These are phyloP conservation scores for Naso thynnoides DNA, from an alignment of 2,797 vertebrate genomes.

Conservation along the genomic window DNA sequence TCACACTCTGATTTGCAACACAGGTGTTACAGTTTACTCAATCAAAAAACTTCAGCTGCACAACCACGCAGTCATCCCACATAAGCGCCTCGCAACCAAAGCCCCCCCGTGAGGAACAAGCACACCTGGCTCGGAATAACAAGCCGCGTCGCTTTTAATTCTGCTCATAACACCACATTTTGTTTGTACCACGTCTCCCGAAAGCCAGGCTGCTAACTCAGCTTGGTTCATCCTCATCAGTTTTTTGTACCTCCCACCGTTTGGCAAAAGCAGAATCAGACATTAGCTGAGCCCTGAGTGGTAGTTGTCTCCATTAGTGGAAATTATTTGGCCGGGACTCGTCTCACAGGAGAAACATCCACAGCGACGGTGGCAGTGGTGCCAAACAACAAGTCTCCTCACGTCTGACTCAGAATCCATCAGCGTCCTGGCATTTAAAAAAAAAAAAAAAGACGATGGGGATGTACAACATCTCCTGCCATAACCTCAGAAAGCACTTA, in stretches of 20 bases:
- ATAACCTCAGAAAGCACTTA: slow-evolving; percentile 53
- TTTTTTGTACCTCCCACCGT: slow-evolving; percentile 46
- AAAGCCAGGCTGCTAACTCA: slow-evolving; percentile 48
- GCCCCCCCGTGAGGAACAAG: background rate
- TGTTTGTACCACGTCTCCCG: slow-evolving; percentile 12
- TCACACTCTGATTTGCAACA: too few species aligned
- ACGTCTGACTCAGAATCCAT: slow-evolving; percentile 53
- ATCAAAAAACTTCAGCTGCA: background rate
- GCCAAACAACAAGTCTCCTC: slow-evolving; percentile 49
- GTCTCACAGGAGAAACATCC: slow-evolving; percentile 49
- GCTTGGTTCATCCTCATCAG: slow-evolving; percentile 47
- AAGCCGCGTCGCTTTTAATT: slow-evolving; percentile 11
- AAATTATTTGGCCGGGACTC: slow-evolving; percentile 65
- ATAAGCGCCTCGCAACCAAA: background rate
- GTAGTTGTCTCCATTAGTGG: slow-evolving; percentile 73
- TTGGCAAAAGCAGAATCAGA: slow-evolving; percentile 61
- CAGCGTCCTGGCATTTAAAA: slow-evolving; percentile 47
- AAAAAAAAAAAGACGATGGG: slow-evolving; percentile 17
- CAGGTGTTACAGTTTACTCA: slow-evolving; percentile 2
- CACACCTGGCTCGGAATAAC: background rate
- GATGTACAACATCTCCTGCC: slow-evolving; percentile 54
- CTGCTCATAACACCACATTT: slow-evolving; percentile 22
- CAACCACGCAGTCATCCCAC: background rate
- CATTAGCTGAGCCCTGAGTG: slow-evolving; percentile 58
- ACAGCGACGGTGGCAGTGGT: slow-evolving; percentile 20